Conservation (phyloP, 2,888 invertebrate species). For the Synergus japonicus region DNA sequence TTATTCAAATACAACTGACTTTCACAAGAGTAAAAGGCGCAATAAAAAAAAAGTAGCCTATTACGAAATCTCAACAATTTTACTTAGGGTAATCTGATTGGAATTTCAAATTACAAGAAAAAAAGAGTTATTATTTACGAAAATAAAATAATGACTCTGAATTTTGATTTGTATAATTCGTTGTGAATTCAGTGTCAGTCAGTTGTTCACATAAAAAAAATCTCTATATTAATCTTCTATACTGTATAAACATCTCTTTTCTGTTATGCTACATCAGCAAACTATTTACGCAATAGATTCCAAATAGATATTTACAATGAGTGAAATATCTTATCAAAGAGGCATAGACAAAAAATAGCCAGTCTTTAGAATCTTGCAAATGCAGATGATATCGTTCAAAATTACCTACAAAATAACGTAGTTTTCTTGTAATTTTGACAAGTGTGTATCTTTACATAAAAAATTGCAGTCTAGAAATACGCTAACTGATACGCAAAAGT, state of each 20-base stretch:
- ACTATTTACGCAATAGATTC: not conserved
- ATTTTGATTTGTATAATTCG: constrained; percentile 16
- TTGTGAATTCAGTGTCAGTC: constrained; percentile 21
- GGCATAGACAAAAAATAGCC: not conserved
- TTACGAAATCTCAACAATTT: not conserved
- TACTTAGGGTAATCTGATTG: constrained; percentile 36
- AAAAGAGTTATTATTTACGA: constrained; percentile 28
- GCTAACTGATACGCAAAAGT: not conserved
- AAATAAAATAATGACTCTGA: not conserved
- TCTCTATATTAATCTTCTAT: not conserved
- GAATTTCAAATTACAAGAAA: constrained; percentile 32
- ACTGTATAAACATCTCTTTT: not conserved
- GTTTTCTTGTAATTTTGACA: constrained; percentile 1
- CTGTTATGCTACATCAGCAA: not conserved
- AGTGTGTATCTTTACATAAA: not conserved
- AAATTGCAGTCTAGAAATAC: not conserved
- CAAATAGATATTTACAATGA: constrained; percentile 8
- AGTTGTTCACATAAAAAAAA: constrained; percentile 8
- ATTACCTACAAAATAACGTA: constrained; percentile 12
- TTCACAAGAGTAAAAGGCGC: constrained; percentile 39
- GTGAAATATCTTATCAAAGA: constrained; percentile 1
- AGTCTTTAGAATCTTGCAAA: constrained; percentile 1
- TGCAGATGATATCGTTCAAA: not conserved
- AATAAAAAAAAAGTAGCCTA: constrained; percentile 39
- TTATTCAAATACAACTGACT: constrained; percentile 45